Evolutionary conservation across 2,888 invertebrate genomes (phyloP).

Genomic region (Strigamia maritima): DNA sequence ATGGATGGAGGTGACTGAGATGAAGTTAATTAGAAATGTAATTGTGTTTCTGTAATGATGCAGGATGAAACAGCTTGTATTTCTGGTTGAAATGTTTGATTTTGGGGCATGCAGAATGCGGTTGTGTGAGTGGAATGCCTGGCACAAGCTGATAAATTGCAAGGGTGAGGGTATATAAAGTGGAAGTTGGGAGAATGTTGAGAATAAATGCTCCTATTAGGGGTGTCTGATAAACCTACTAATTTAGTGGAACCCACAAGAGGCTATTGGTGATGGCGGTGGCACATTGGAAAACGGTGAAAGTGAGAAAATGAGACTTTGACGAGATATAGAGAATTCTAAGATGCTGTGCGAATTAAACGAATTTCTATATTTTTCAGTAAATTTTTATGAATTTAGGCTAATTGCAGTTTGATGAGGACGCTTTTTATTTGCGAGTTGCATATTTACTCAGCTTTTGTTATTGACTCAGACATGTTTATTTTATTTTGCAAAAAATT

Average conservation of each 20-base stretch:
- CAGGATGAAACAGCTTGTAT: conserved; percentile 16
- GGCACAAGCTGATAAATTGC: conserved; percentile 29
- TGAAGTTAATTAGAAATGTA: background rate
- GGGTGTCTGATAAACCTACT: conserved; percentile 32
- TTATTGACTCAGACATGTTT: too few relatives aligned
- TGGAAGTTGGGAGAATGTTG: conserved; percentile 33
- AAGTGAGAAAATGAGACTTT: conserved; percentile 8
- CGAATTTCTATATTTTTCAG: background rate
- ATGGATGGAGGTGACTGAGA: background rate
- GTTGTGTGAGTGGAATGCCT: conserved; percentile 30
- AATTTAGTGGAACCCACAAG: conserved; percentile 29
- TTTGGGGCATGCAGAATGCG: conserved; percentile 30
- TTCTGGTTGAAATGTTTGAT: conserved; percentile 34
- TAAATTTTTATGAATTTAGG: too few relatives aligned
- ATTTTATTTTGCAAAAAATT: background rate
- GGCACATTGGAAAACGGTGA: conserved; percentile 1
- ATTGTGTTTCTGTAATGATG: conserved; percentile 25
- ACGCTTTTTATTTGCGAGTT: too few relatives aligned
- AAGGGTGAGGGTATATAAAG: conserved; percentile 30
- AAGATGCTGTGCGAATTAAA: background rate
- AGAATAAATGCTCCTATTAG: conserved; percentile 28
- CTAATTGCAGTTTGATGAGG: too few relatives aligned
- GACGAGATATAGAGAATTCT: background rate
- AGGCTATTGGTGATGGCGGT: conserved; percentile 20
- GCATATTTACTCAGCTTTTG: too few relatives aligned